These are phyloP conservation scores for Pseudorhiza aurosa DNA, from an alignment of 30 jellyfish, hydroid and myxozoan genomes.

Conservation along the genomic window DNA sequence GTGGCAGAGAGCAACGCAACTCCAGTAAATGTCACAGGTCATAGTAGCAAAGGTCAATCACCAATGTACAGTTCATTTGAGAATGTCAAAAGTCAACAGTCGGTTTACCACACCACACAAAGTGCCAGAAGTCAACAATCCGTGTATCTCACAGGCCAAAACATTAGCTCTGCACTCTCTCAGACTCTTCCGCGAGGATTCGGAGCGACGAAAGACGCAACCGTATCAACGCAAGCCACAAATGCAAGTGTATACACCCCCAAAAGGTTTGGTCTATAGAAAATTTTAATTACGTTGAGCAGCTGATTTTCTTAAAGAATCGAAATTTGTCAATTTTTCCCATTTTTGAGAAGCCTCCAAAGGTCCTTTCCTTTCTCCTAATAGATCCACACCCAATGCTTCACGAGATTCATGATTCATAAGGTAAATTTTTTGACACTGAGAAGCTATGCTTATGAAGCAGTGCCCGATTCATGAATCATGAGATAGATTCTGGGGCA, in stretches of 20 bases:
- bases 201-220: slow-evolving; percentile 22
- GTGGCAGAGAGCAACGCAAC: neutral
- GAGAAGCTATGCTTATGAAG: too few relatives aligned
- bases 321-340: too few relatives aligned
- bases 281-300: too few relatives aligned
- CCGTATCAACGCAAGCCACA: neutral
- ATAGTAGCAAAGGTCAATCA: neutral
- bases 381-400: too few relatives aligned
- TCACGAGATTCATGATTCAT: too few relatives aligned
- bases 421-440: too few relatives aligned
- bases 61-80: neutral
- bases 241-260: slow-evolving; percentile 29
- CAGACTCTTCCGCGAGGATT: slow-evolving; percentile 39
- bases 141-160: slow-evolving; percentile 32
- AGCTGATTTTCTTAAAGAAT: too few relatives aligned
- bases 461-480: too few relatives aligned
- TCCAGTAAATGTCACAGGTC: neutral
- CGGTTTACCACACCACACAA: neutral
- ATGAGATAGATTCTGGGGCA: too few relatives aligned
- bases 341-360: too few relatives aligned
- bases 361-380: too few relatives aligned
- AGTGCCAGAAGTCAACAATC: slow-evolving; percentile 11
- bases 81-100: neutral
- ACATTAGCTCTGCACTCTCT: slow-evolving; percentile 18
- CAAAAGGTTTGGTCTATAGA: slow-evolving; percentile 4